phyloP scores from a whole-genome alignment of 2,113 vertebrate species.

The Microtus ochrogaster region DNA sequence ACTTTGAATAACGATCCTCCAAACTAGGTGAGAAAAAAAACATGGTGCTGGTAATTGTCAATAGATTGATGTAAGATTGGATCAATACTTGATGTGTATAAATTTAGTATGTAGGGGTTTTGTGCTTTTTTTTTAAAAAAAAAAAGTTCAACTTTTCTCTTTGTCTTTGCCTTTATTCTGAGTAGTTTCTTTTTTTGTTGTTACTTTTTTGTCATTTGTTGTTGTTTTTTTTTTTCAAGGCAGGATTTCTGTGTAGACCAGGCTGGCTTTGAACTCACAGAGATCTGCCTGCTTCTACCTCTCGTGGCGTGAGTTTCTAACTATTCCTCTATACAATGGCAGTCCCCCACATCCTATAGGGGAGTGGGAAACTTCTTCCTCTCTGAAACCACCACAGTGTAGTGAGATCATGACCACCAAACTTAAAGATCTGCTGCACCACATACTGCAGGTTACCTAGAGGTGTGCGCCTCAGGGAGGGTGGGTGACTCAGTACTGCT shows the following conservation, averaged over 20 bases:
- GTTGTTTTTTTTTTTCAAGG: background rate
- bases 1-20: slow-evolving; percentile 71
- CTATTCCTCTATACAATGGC: background rate
- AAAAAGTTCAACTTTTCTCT: slow-evolving; percentile 75
- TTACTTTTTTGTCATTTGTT: background rate
- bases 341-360: slow-evolving; percentile 1
- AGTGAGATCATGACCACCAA: slow-evolving; percentile 25
- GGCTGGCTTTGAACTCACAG: background rate
- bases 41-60: slow-evolving; percentile 82
- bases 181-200: background rate
- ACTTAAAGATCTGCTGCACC: background rate
- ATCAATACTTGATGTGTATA: slow-evolving; percentile 82
- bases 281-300: background rate
- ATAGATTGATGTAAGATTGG: slow-evolving; percentile 76
- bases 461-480: background rate
- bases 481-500: no score
- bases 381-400: slow-evolving; percentile 45
- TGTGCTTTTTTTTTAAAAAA: slow-evolving; percentile 76
- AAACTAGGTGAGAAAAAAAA: slow-evolving; percentile 74
- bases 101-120: slow-evolving; percentile 82
- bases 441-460: background rate
- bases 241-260: background rate
- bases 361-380: background rate
- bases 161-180: slow-evolving; percentile 76
- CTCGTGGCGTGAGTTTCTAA: background rate